A percentile compares a stretch with the other conserved stretches of the same genome.
These are phyloP conservation scores for Halichoeres trimaculatus DNA, from an alignment of 2,113 vertebrate species.

Conservation along the genomic window DNA sequence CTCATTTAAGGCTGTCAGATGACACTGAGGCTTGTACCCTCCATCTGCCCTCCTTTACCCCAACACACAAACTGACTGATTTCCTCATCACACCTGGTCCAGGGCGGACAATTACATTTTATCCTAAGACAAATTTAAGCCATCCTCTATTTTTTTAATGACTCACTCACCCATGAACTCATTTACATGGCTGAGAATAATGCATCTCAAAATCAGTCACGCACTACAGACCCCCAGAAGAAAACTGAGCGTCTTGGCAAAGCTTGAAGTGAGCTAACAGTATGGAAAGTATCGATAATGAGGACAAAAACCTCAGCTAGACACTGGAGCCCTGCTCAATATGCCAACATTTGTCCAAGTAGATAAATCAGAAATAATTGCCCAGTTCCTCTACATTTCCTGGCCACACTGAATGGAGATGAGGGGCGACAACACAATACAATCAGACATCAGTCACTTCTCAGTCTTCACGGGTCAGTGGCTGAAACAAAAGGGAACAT, in stretches of 20 bases:
- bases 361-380: slow-evolving; percentile 86
- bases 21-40: not conserved
- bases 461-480: slow-evolving; percentile 67
- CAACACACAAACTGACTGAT: not conserved
- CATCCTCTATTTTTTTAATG: slow-evolving; percentile 52
- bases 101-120: slow-evolving; percentile 6
- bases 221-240: slow-evolving; percentile 43
- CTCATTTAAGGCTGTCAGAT: not conserved
- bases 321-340: slow-evolving; percentile 69
- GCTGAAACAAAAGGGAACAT: slow-evolving; percentile 60
- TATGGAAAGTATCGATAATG: slow-evolving; percentile 76
- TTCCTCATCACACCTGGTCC: slow-evolving; percentile 30
- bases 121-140: slow-evolving; percentile 49
- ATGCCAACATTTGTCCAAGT: slow-evolving; percentile 80
- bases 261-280: slow-evolving; percentile 61
- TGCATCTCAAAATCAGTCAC: slow-evolving; percentile 60
- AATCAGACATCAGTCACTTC: slow-evolving; percentile 76
- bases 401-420: slow-evolving; percentile 68
- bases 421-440: slow-evolving; percentile 68
- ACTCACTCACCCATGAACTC: slow-evolving; percentile 60
- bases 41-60: not conserved
- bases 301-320: slow-evolving; percentile 72
- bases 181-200: slow-evolving; percentile 68
- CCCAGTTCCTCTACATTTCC: slow-evolving; percentile 68
- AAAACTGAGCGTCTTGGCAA: slow-evolving; percentile 63